These are phyloP conservation scores for Octomys mimax DNA, from an alignment of 2,797 vertebrate species.

Conservation along the genomic window DNA sequence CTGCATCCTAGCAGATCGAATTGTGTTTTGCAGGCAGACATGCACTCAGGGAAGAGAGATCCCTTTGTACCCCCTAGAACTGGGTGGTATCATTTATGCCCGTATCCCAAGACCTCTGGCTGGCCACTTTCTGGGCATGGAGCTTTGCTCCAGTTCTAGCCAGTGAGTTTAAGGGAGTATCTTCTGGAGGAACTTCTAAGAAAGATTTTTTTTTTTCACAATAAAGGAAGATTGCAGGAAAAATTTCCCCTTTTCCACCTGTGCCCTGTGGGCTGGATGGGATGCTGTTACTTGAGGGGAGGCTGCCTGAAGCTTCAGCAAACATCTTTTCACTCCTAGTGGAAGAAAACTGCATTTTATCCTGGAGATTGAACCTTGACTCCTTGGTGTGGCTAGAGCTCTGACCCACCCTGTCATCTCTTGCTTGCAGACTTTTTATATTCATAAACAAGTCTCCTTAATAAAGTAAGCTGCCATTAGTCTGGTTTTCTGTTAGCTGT, in stretches of 20 bases:
- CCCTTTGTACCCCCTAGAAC: neutral
- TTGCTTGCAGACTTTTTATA: neutral
- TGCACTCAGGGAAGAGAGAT: neutral
- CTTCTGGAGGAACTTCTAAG: neutral
- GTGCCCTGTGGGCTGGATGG: neutral
- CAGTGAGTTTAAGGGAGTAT: neutral
- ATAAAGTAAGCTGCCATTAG: neutral
- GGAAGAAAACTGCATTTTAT: neutral
- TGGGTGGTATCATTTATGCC: neutral
- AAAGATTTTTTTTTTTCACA: neutral
- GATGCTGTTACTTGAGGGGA: neutral
- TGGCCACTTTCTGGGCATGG: too few relatives aligned
- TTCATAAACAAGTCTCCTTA: neutral
- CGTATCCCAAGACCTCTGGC: neutral
- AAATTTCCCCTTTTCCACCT: neutral
- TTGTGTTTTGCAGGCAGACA: neutral
- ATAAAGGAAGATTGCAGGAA: neutral
- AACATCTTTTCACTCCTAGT: neutral
- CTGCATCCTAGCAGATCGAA: neutral
- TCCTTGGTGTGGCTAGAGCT: neutral
- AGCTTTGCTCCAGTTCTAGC: neutral
- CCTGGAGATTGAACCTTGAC: neutral
- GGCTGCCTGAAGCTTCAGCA: neutral
- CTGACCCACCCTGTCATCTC: neutral
- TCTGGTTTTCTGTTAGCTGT: neutral